phyloP scores from a whole-genome alignment of 1,140 invertebrate genomes.

The Teleopsis dalmanni region DNA sequence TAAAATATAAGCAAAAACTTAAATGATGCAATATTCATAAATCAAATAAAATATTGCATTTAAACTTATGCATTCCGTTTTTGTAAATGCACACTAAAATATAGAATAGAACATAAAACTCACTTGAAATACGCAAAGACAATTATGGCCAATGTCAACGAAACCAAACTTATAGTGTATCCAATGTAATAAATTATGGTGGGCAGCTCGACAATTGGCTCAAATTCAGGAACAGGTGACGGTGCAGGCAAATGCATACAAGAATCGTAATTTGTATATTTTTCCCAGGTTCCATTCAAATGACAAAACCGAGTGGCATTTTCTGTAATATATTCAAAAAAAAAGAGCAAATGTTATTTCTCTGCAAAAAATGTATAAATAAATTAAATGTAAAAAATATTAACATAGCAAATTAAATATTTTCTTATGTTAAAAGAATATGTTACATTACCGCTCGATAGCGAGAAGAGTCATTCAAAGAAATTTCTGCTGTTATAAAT shows the following conservation, averaged over 20 bases:
- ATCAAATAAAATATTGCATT: too few species aligned
- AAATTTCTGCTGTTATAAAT: too few species aligned
- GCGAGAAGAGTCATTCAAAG: too few species aligned
- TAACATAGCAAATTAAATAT: background rate
- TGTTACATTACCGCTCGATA: too few species aligned
- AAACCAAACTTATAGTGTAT: slow-evolving; percentile 44
- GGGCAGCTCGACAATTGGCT: slow-evolving; percentile 42
- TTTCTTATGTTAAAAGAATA: background rate
- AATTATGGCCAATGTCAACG: slow-evolving; percentile 44
- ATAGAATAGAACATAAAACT: slow-evolving; percentile 20
- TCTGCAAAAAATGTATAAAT: background rate
- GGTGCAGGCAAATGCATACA: slow-evolving; percentile 40
- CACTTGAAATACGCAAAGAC: slow-evolving; percentile 47
- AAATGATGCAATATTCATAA: too few species aligned
- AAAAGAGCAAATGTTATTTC: slow-evolving; percentile 1
- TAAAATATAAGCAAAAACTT: too few species aligned
- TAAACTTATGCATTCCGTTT: too few species aligned
- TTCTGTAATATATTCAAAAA: slow-evolving; percentile 24
- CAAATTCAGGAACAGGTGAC: slow-evolving; percentile 33
- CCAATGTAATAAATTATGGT: slow-evolving; percentile 46
- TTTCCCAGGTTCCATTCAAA: slow-evolving; percentile 44
- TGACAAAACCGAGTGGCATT: slow-evolving; percentile 45
- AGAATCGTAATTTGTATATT: slow-evolving; percentile 45
- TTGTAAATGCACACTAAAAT: too few species aligned
- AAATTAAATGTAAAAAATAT: background rate